Conservation (phyloP, 2,888 invertebrate species). For the Agriotes lineatus region DNA sequence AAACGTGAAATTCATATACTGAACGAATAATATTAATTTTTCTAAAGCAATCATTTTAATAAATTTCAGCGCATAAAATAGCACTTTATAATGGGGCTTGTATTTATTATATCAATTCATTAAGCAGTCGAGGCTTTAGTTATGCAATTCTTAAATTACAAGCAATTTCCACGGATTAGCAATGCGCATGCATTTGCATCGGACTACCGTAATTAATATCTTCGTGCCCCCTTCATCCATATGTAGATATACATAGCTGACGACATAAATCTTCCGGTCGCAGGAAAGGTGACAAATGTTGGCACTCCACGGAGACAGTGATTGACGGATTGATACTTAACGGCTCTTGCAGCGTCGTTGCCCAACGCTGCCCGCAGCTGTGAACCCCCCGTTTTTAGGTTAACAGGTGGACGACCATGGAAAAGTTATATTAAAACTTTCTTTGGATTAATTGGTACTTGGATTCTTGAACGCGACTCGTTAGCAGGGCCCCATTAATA, state of each 20-base stretch:
- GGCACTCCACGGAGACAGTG: not conserved
- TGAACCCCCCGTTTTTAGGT: slow-evolving; percentile 14
- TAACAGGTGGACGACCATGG: slow-evolving; percentile 19
- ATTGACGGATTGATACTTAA: slow-evolving; percentile 1
- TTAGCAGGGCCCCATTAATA: no score
- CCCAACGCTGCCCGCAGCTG: not conserved
- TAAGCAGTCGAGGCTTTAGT: no score
- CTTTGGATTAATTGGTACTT: not conserved
- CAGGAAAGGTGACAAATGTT: slow-evolving; percentile 2
- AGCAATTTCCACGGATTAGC: no score
- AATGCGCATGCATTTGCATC: no score
- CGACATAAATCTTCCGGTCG: not conserved
- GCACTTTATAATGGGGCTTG: no score
- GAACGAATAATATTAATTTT: no score
- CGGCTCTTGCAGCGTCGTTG: not conserved
- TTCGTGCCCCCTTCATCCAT: not conserved
- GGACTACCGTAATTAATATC: not conserved
- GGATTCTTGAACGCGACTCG: no score
- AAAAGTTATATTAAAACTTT: not conserved
- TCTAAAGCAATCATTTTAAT: no score
- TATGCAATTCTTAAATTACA: no score
- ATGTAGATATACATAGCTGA: not conserved
- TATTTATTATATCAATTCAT: no score
- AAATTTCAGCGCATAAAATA: no score
- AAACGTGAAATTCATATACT: no score